phyloP scores from a whole-genome alignment of 2,888 invertebrate species.

The Pachliopta kotzebuea region DNA sequence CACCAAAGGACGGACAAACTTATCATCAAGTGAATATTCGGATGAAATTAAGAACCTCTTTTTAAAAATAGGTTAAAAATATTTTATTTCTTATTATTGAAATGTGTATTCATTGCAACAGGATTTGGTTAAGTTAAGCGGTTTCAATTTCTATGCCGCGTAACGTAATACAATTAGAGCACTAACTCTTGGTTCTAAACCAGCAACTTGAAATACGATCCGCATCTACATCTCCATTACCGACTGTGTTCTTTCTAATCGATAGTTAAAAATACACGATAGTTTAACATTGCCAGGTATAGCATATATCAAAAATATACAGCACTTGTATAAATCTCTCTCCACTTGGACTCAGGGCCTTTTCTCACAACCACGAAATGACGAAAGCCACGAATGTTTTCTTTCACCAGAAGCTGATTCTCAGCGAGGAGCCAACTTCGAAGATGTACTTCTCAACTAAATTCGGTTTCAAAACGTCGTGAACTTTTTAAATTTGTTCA shows the following conservation, averaged over 20 bases:
- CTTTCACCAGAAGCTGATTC: too few relatives aligned
- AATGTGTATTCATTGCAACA: slow-evolving; percentile 25
- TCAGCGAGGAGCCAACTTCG: slow-evolving; percentile 13
- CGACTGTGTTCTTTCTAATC: slow-evolving; percentile 3
- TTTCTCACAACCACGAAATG: too few relatives aligned
- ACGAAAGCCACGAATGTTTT: too few relatives aligned
- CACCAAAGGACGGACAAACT: too few relatives aligned
- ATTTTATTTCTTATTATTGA: slow-evolving; percentile 26
- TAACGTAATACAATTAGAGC: slow-evolving; percentile 39
- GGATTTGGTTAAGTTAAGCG: slow-evolving; percentile 32
- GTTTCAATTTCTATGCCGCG: slow-evolving; percentile 34
- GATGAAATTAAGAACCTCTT: too few relatives aligned
- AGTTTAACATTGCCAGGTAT: too few relatives aligned
- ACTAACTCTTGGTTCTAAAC: slow-evolving; percentile 44
- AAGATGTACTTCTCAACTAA: slow-evolving; percentile 51
- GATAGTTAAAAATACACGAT: too few relatives aligned
- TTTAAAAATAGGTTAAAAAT: too few relatives aligned
- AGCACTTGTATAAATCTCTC: too few relatives aligned
- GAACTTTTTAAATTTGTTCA: slow-evolving; percentile 61
- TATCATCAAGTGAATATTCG: too few relatives aligned
- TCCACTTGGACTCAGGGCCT: too few relatives aligned
- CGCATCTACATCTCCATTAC: slow-evolving; percentile 20
- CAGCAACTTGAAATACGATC: slow-evolving; percentile 38
- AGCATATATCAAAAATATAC: too few relatives aligned
- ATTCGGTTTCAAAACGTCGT: slow-evolving; percentile 51